Base-by-base conservation (phyloP, 2,888 invertebrate genomes). In the Notocelia uddmanniana region DNA sequence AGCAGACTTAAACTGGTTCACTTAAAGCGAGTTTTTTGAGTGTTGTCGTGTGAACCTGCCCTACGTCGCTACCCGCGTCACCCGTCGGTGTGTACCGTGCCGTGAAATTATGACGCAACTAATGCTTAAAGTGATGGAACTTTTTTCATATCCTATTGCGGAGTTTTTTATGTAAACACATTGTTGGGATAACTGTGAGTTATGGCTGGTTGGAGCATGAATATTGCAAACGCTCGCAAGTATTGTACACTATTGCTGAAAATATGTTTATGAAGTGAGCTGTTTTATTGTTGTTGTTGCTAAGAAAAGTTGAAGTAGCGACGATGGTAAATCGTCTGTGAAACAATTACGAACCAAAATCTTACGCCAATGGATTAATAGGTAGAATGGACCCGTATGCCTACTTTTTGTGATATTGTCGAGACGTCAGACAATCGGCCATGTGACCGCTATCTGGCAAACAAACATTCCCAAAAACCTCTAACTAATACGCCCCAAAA, bases 21-120 rank as follows among this genome's bases (percentile, higher is more conserved):
- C 15, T 5, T 15, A 15, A 41, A n/a, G n/a, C n/a, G n/a, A 6
- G 15, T 45, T 37, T n/a, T 45, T n/a, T 45, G 45, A n/a, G 15
- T 45, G 45, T n/a, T n/a, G n/a, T n/a, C n/a, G n/a, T 45, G n/a
- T n/a, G 45, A n/a, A 45, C 41, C 13, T n/a, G 45, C 13, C 45
- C n/a, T 45, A 45, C 15, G 45, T n/a, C 45, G n/a, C 21, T 41
- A 71, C 71, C 72, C 72, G 67, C 68, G 55, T 72, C 67, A 71
- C 67, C 34, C 74, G 55, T 72, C 69, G 64, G 64, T 63, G 74
- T 73, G 66, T 73, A 62, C 66, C 55, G 45, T 59, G 69, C 68
- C 74, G 62, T 73, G 69, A 74, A 74, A 74, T 74, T 74, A 73
- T 74, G 74, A 74, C 74, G 59, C 69, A 59, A 72, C 68, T 70